Conservation (phyloP, 2,113 vertebrate genomes). For the Gambusia affinis region DNA sequence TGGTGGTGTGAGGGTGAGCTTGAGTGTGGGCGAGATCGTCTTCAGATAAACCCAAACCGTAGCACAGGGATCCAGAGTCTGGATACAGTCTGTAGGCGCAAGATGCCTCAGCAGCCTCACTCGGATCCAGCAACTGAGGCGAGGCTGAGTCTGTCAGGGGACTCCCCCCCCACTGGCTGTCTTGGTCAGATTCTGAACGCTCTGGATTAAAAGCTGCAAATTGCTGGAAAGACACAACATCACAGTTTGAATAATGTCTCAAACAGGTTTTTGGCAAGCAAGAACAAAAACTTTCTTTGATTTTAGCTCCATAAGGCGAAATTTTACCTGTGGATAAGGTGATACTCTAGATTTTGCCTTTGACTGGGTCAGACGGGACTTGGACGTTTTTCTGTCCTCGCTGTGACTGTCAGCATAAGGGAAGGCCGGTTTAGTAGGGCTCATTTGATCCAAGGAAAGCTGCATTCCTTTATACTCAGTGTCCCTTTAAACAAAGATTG, state of each 20-base stretch:
- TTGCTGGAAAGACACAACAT: conserved; percentile 68
- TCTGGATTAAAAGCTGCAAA: conserved; percentile 96
- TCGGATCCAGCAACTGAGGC: conserved; percentile 90
- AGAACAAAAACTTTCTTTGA: background rate
- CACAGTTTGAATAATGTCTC: background rate
- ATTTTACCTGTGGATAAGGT: conserved; percentile 93
- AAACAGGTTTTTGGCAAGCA: conserved; percentile 3
- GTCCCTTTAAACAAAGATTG: conserved; percentile 81
- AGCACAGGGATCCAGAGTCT: conserved; percentile 89
- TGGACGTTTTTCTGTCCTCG: conserved; percentile 90
- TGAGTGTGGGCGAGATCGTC: conserved; percentile 83
- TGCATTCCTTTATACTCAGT: conserved; percentile 98
- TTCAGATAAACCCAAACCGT: conserved; percentile 87
- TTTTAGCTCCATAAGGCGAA: conserved; percentile 15
- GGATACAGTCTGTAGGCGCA: conserved; percentile 94
- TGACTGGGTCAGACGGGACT: conserved; percentile 85
- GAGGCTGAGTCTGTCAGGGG: conserved; percentile 92
- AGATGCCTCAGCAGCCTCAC: conserved; percentile 86
- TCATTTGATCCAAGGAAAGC: conserved; percentile 96
- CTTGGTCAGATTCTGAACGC: conserved; percentile 95
- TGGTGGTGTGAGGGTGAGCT: conserved; percentile 75
- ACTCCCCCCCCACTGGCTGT: conserved; percentile 98
- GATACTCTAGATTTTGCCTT: conserved; percentile 95
- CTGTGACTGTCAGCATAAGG: conserved; percentile 86
- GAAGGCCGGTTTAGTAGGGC: conserved; percentile 91